Percentiles rank a stretch among this genome's conserved stretches.
Evolutionary conservation across 2,113 vertebrate species (phyloP).

Genomic region (Equus przewalskii): DNA sequence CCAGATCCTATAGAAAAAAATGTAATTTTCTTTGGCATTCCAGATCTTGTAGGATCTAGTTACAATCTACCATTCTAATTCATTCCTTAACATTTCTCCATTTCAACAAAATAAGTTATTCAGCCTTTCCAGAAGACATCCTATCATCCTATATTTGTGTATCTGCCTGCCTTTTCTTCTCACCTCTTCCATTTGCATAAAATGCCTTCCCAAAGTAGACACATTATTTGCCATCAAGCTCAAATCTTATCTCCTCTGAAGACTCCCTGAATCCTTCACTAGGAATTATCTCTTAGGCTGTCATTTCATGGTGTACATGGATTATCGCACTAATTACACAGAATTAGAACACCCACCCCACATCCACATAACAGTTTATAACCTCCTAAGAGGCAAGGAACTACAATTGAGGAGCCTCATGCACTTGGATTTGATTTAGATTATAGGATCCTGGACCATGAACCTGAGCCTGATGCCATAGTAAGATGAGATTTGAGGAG

Average conservation of each 20-base stretch:
- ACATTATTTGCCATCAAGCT: not conserved
- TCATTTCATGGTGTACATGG: not conserved
- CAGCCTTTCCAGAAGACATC: not conserved
- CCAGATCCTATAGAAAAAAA: not conserved
- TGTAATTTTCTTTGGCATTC: not conserved
- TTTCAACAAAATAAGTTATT: not conserved
- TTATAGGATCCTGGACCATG: no score
- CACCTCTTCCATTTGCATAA: not conserved
- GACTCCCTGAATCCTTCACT: not conserved
- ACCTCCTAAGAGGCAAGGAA: not conserved
- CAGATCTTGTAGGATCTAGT: not conserved
- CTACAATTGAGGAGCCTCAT: no score
- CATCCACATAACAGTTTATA: not conserved
- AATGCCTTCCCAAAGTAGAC: not conserved
- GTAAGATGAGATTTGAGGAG: not conserved
- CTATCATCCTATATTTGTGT: not conserved
- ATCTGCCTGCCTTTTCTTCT: not conserved
- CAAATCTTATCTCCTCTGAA: not conserved
- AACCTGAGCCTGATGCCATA: not conserved
- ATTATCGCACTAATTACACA: not conserved
- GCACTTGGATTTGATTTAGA: not conserved
- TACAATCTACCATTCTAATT: not conserved
- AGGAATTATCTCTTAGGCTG: not conserved
- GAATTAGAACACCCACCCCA: not conserved
- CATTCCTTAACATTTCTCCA: not conserved